Conservation (phyloP, 2,888 invertebrate species). For the Ypsolopha scabrella region DNA sequence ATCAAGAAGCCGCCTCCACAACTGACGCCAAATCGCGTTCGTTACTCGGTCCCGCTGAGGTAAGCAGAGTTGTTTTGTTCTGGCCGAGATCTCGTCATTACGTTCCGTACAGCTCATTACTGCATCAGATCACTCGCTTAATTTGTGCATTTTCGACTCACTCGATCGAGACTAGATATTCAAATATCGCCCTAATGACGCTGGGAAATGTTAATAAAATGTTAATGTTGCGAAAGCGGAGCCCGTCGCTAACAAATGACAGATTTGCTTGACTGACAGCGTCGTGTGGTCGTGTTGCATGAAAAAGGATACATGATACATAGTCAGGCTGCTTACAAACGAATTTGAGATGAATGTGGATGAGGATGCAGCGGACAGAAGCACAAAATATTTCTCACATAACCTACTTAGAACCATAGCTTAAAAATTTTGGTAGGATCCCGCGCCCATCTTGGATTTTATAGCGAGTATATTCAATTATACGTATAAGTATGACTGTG, state of each 20-base stretch:
- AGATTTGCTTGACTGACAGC: slow-evolving; percentile 65
- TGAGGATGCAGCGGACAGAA: not conserved
- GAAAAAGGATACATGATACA: not conserved
- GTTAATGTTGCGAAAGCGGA: slow-evolving; percentile 63
- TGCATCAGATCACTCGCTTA: slow-evolving; percentile 55
- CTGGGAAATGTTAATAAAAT: slow-evolving; percentile 67
- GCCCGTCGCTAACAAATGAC: slow-evolving; percentile 58
- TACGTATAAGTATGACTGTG: too few species aligned
- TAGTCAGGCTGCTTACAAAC: not conserved
- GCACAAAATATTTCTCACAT: not conserved
- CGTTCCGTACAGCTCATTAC: slow-evolving; percentile 17
- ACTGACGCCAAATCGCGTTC: slow-evolving; percentile 18
- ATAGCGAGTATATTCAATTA: too few species aligned
- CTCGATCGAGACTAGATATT: slow-evolving; percentile 40
- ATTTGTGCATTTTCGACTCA: slow-evolving; percentile 69
- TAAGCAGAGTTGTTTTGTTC: slow-evolving; percentile 65
- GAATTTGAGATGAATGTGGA: not conserved
- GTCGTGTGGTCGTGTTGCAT: slow-evolving; percentile 33
- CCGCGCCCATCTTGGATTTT: too few species aligned
- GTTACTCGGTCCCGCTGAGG: slow-evolving; percentile 45
- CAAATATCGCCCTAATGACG: slow-evolving; percentile 68
- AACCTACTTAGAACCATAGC: not conserved
- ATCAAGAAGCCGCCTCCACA: slow-evolving; percentile 25
- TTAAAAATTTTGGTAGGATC: too few species aligned
- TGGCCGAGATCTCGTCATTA: slow-evolving; percentile 47